Evolutionary conservation across 2,113 vertebrate species (phyloP), one percentile per base, ranked within the genome.

Genomic region (Myxocyprinus asiaticus): DNA sequence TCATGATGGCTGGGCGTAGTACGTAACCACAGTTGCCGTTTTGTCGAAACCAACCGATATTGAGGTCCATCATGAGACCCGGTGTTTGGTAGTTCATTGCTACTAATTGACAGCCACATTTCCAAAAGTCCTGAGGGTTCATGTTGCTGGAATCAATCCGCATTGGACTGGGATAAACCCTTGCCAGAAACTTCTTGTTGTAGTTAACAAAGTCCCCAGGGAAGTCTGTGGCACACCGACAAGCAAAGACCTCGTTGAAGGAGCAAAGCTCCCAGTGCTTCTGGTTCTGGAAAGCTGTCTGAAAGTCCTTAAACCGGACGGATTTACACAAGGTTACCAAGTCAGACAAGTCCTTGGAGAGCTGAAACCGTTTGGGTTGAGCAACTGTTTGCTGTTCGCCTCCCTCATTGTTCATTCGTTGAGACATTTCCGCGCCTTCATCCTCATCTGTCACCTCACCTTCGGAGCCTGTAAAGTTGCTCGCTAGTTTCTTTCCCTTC

Each of bases 81-180:
- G 98, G 97, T 0, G 97, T 99, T 78, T 99, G 98, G 83, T 97
- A 99, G 92, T 99, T 99, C 97, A 99, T 98, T 45, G 97, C 96
- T 68, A 99, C 98, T 17, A 99, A 96, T 81, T 99, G 98, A 89
- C 98, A 99, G 51, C 98, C 98, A 45, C 97, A 99, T 78, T 99
- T 99, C 98, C 98, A 99, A 81, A 97, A 99, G 81, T 99, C 98
- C 89, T 99, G 98, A 51, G 97, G 98, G 85, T 99, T 99, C 97
- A 99, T 99, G 88, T 99, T 99, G 88, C 98, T 99, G 0, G 98
- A 99, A 88, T 99, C 97, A 14, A 99, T 99, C 81, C 98, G 91
- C 98, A 99, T 99, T 0, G 97, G 98, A 73, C 95, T 99, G 0
- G 98, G 98, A 65, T 98, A 99, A 76, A 99, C 94, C 7, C 97